Percentiles rank a stretch among this genome's conserved stretches.
Conservation (phyloP, 2,113 vertebrate species). For the Casuarius casuarius region DNA sequence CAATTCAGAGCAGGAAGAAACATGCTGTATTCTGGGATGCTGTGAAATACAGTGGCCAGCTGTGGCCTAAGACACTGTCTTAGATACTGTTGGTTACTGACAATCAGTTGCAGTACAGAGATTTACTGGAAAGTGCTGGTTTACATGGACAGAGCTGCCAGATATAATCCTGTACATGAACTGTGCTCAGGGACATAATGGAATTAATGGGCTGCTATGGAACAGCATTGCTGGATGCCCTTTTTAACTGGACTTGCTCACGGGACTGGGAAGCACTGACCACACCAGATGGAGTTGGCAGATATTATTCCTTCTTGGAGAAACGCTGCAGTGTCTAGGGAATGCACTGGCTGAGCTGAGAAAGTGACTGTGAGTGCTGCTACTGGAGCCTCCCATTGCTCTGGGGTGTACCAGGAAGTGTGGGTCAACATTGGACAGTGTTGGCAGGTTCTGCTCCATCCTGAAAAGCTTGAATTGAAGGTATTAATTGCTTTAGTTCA, state of each 20-base stretch:
- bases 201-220: neutral
- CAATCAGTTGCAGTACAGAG: neutral
- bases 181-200: neutral
- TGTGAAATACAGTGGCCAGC: neutral
- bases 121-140: neutral
- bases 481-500: neutral
- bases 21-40: neutral
- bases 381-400: neutral
- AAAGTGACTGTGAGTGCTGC: neutral
- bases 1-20: neutral
- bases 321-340: neutral
- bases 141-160: neutral
- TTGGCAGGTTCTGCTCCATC: neutral
- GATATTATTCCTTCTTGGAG: neutral
- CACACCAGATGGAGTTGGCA: conserved; percentile 16
- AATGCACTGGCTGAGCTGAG: neutral
- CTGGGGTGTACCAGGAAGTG: neutral
- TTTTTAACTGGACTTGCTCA: conserved; percentile 18
- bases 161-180: neutral
- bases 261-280: conserved; percentile 10
- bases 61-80: neutral
- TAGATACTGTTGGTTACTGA: neutral
- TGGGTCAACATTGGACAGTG: neutral
- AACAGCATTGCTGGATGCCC: conserved; percentile 16
- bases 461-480: neutral